Evolutionary conservation across 1,140 invertebrate species (phyloP).

Genomic region (Lepidurus apus): DNA sequence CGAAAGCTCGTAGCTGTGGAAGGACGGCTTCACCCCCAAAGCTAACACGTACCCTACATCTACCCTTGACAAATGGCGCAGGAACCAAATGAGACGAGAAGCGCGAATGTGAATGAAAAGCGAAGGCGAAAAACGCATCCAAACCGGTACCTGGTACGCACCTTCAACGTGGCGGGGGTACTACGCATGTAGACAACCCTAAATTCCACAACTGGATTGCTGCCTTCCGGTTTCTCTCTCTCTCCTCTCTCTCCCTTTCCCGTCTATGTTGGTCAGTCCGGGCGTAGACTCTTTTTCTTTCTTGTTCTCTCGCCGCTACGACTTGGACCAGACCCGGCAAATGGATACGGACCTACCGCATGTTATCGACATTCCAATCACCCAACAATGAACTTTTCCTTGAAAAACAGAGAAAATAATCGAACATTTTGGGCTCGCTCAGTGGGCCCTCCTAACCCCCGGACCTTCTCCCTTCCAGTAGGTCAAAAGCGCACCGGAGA

Average conservation of each 20-base stretch:
- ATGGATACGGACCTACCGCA: conserved; percentile 8
- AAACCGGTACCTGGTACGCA: conserved; percentile 20
- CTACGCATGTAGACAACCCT: conserved; percentile 12
- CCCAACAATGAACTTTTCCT: background rate
- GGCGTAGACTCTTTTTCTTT: background rate
- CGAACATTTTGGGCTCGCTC: background rate
- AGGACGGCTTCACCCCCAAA: background rate
- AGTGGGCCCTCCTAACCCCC: background rate
- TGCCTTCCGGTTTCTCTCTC: background rate
- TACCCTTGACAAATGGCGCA: background rate
- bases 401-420: background rate
- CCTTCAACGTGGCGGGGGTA: background rate
- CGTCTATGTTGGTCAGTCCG: background rate
- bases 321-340: background rate
- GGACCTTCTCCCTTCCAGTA: background rate
- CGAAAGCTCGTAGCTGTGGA: background rate
- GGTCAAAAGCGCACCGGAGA: background rate
- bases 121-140: background rate
- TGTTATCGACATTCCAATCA: conserved; percentile 10
- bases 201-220: conserved; percentile 3
- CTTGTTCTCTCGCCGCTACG: background rate
- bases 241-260: background rate
- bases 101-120: conserved; percentile 7
- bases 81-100: background rate
- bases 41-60: conserved; percentile 3